phyloP scores from a whole-genome alignment of 2,888 invertebrate species.

The Ichneumoninae sp. region DNA sequence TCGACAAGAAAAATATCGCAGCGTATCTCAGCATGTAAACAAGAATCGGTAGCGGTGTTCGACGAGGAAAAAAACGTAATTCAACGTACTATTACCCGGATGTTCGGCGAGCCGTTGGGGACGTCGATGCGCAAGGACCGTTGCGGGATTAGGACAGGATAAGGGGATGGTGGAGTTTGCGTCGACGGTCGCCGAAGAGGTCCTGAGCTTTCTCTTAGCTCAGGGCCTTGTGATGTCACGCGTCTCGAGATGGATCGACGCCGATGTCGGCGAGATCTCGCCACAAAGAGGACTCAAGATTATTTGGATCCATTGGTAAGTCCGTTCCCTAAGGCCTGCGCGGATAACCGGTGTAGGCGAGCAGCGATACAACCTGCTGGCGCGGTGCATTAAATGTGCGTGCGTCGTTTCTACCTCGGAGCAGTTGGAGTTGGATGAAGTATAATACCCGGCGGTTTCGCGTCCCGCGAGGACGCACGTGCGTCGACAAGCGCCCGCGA shows the following conservation, averaged over 20 bases:
- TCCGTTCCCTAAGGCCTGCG: constrained; percentile 2
- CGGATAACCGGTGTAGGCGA: constrained; percentile 37
- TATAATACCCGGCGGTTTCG: constrained; percentile 32
- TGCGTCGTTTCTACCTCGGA: constrained; percentile 43
- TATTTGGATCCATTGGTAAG: constrained; percentile 68
- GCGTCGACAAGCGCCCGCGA: constrained; percentile 49
- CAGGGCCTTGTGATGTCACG: constrained; percentile 64
- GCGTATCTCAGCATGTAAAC: too few species aligned
- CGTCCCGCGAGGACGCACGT: constrained; percentile 16
- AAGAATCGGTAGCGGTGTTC: too few species aligned
- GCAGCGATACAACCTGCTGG: neutral
- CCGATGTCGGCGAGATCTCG: constrained; percentile 69
- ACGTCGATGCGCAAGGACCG: constrained; percentile 47
- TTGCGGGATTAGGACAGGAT: constrained; percentile 55
- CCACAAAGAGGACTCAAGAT: constrained; percentile 67
- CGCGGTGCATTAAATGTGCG: constrained; percentile 52
- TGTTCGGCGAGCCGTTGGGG: constrained; percentile 23
- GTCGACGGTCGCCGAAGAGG: constrained; percentile 15
- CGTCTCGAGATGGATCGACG: constrained; percentile 68
- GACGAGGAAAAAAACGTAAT: constrained; percentile 5
- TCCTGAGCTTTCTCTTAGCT: constrained; percentile 50
- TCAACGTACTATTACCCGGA: constrained; percentile 45
- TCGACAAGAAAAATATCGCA: too few species aligned
- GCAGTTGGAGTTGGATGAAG: constrained; percentile 22
- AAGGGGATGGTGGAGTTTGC: constrained; percentile 33